Evolutionary conservation across 2,888 invertebrate genomes (phyloP).

Genomic region (Vanessa cardui): DNA sequence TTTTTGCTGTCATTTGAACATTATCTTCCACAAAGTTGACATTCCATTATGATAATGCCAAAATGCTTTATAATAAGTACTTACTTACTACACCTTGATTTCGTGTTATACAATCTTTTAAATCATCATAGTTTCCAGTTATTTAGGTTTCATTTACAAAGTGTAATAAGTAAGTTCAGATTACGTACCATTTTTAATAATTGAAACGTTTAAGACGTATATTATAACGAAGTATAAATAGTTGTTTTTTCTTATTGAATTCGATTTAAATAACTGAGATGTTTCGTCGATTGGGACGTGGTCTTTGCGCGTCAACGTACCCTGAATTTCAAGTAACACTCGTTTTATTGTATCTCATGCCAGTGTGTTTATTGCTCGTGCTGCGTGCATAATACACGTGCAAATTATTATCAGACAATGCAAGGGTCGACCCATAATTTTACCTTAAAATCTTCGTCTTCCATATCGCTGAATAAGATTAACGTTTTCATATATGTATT

Average conservation of each 20-base stretch:
- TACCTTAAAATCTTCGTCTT: slow-evolving; percentile 7
- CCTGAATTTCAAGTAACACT: slow-evolving; percentile 4
- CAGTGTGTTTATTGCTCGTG: slow-evolving; percentile 6
- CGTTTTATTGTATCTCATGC: slow-evolving; percentile 8
- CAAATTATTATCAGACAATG: slow-evolving; percentile 18
- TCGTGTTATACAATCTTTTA: no score
- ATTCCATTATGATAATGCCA: no score
- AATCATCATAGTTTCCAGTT: no score
- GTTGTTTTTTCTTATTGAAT: neutral
- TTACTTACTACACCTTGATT: no score
- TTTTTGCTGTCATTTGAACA: no score
- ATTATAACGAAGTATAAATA: no score
- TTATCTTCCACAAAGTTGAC: no score
- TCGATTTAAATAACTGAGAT: slow-evolving; percentile 8
- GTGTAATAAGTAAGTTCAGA: no score
- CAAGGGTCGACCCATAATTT: slow-evolving; percentile 4
- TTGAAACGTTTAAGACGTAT: no score
- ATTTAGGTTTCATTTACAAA: no score
- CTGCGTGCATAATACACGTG: slow-evolving; percentile 10
- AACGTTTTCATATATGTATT: neutral
- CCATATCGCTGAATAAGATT: neutral
- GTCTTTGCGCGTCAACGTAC: slow-evolving; percentile 4
- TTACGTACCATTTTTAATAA: no score
- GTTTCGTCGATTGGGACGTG: slow-evolving; percentile 10
- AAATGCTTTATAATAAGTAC: no score